These are phyloP conservation scores for Eulacestoma nigropectus DNA, from an alignment of 2,113 vertebrate species.

Conservation along the genomic window DNA sequence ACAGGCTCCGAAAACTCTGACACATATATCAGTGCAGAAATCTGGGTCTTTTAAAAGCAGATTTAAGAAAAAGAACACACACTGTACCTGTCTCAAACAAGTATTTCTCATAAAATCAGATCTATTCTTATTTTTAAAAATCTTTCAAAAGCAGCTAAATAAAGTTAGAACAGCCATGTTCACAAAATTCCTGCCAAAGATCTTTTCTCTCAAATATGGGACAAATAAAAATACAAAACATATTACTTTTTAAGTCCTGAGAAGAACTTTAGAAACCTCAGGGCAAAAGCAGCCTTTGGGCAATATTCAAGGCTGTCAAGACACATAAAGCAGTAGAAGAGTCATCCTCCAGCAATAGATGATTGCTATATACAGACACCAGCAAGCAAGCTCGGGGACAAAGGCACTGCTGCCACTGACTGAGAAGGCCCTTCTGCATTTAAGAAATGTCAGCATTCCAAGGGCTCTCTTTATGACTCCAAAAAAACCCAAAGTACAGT, in stretches of 20 bases:
- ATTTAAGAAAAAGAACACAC: neutral
- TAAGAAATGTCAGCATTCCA: neutral
- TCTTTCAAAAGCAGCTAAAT: neutral
- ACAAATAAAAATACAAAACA: neutral
- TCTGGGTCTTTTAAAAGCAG: neutral
- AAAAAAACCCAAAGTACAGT: constrained; percentile 36
- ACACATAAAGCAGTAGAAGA: neutral
- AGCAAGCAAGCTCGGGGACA: neutral
- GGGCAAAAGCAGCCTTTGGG: neutral
- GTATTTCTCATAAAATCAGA: neutral
- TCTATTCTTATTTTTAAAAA: neutral
- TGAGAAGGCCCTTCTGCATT: neutral
- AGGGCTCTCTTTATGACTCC: neutral
- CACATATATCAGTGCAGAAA: neutral
- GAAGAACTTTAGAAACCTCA: neutral
- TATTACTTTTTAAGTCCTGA: neutral
- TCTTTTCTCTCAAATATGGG: neutral
- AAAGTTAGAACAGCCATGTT: neutral
- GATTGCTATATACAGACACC: neutral
- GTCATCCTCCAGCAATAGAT: neutral
- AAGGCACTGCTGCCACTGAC: neutral
- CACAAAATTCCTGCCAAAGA: neutral
- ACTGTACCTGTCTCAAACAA: neutral
- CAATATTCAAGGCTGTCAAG: neutral
- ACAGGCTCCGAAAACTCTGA: neutral